Conservation (phyloP, 2,113 vertebrate genomes). For the Tachysurus vachellii region DNA sequence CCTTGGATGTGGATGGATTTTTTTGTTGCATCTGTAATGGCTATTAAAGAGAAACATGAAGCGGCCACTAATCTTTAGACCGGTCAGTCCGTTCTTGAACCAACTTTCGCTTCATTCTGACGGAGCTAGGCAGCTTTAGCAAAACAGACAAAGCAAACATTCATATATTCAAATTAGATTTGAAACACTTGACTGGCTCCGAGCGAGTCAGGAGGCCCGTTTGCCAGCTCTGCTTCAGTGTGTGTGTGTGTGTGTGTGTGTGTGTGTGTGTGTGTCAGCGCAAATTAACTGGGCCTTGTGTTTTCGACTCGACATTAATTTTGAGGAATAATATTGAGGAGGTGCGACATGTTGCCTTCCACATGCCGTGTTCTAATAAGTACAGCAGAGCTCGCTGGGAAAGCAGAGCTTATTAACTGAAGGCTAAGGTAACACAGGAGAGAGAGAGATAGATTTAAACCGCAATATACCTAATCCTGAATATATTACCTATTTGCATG, state of each 20-base stretch:
- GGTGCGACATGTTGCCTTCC: constrained; percentile 69
- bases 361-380: constrained; percentile 79
- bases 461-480: constrained; percentile 78
- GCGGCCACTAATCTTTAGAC: neutral
- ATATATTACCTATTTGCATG: constrained; percentile 77
- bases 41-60: neutral
- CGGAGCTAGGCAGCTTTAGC: constrained; percentile 56
- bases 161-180: constrained; percentile 83
- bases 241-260: constrained; percentile 54
- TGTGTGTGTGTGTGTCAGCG: constrained; percentile 59
- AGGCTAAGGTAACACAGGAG: constrained; percentile 67
- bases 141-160: constrained; percentile 75
- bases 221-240: constrained; percentile 69
- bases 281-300: constrained; percentile 75
- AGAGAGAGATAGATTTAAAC: constrained; percentile 69
- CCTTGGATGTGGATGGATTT: neutral
- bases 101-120: constrained; percentile 54
- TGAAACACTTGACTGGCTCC: constrained; percentile 77
- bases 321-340: constrained; percentile 76
- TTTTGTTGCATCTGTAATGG: neutral
- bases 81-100: constrained; percentile 52
- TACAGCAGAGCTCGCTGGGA: constrained; percentile 72
- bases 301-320: constrained; percentile 75
- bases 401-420: constrained; percentile 73
- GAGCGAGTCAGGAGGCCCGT: constrained; percentile 69